Evolutionary conservation across 2,888 invertebrate genomes (phyloP), one percentile per base, ranked within the genome.

Genomic region (Encarsia formosa): DNA sequence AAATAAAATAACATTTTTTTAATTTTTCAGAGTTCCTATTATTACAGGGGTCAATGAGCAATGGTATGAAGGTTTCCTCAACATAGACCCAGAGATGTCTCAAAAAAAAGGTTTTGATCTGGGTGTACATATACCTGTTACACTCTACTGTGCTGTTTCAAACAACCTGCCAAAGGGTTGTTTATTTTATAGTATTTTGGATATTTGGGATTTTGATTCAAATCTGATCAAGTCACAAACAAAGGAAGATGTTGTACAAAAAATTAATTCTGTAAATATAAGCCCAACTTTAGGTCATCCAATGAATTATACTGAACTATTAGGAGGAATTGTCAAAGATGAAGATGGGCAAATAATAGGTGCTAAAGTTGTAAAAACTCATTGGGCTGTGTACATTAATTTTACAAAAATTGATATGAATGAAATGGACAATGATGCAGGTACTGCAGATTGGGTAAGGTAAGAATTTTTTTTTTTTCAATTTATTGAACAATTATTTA

Each of bases 401-500:
- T 86, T 86, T 77, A 79, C 84, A 2, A 75, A 78, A 47, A 79
- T 86, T 16, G 79, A 85, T 67, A 78, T 82, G 70, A 78, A 82
- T 65, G 80, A 83, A 73, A 78, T 80, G 43, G 86, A 86, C 50
- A 87, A 86, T 69, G 76, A 81, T 61, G 82, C 85, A 15, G 88
- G 88, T 43, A 87, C 88, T 31, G 85, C 86, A 64, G 86, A 87
- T 64, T 86, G 85, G 85, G 87, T 86, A 65, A 77, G 68, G 68
- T 71, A 57, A 64, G 66, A 67, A 61, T 54, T 13, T 46, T 19
- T 32, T 24, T 35, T 15, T 15, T 37, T 40, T n/a, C 2, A 23
- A 38, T 15, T 22, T 5, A 31, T 37, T 20, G 15, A 15, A 9
- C 31, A 37, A 26, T 26, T 3, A 31, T 16, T 15, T 24, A 2